These are phyloP conservation scores for Drosophila mimica DNA, from an alignment of 2,888 invertebrate genomes.

Conservation along the genomic window DNA sequence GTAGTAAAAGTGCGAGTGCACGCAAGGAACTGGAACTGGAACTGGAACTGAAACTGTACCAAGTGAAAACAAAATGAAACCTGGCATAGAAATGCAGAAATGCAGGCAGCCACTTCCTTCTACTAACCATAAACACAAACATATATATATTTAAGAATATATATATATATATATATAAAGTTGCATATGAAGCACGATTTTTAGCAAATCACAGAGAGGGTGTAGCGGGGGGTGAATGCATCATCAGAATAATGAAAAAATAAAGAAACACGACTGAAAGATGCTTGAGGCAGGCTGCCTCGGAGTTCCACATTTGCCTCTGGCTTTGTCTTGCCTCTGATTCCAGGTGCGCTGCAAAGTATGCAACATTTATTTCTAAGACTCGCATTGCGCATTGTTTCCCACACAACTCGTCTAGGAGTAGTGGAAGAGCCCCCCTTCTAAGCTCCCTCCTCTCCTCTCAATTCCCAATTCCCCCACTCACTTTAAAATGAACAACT, in stretches of 20 bases:
- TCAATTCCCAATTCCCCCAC: neutral
- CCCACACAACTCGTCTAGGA: constrained; percentile 14
- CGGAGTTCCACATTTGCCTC: constrained; percentile 42
- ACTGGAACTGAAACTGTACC: constrained; percentile 11
- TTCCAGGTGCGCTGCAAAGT: constrained; percentile 52
- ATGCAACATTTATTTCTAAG: constrained; percentile 61
- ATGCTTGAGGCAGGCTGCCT: constrained; percentile 17
- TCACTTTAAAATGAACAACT: constrained; percentile 4
- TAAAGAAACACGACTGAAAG: constrained; percentile 26
- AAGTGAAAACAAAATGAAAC: constrained; percentile 17
- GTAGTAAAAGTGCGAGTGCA: constrained; percentile 44
- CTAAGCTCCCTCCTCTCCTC: neutral
- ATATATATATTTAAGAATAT: neutral
- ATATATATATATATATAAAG: neutral
- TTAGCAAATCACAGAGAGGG: constrained; percentile 21
- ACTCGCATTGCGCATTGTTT: constrained; percentile 41
- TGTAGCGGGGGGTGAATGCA: neutral
- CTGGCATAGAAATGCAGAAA: constrained; percentile 36
- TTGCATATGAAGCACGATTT: constrained; percentile 40
- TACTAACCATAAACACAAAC: neutral
- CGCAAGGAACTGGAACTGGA: constrained; percentile 18
- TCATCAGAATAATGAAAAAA: constrained; percentile 21
- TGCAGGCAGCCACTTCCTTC: neutral
- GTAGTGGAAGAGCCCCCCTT: neutral
- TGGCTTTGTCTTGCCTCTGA: constrained; percentile 37